A percentile compares a stretch with the other conserved stretches of the same genome.
phyloP scores from a whole-genome alignment of 2,113 vertebrate species.

The Tinamus guttatus region DNA sequence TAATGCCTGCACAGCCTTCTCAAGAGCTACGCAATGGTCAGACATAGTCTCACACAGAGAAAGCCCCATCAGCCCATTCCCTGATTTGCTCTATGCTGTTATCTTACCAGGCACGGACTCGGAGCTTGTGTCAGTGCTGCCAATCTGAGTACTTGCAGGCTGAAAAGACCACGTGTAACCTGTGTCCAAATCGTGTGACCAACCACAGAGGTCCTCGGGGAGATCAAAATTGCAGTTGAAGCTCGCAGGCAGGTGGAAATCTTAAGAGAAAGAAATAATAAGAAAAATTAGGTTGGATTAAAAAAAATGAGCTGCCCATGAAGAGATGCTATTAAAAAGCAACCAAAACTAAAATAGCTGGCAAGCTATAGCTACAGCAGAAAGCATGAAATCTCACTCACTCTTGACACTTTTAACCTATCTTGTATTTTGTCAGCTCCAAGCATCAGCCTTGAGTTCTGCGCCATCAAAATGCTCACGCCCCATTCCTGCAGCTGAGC shows the following conservation, averaged over 20 bases:
- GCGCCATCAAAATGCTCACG: conserved; percentile 68
- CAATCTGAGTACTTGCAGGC: conserved; percentile 79
- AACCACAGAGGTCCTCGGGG: conserved; percentile 87
- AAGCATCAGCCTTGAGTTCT: conserved; percentile 70
- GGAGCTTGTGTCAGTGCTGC: conserved; percentile 78
- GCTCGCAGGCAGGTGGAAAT: conserved; percentile 80
- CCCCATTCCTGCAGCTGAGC: conserved; percentile 62
- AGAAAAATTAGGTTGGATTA: conserved; percentile 61
- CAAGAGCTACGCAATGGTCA: neutral
- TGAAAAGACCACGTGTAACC: conserved; percentile 88
- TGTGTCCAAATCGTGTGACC: conserved; percentile 88
- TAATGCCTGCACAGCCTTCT: neutral
- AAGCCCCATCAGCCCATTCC: neutral
- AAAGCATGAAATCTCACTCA: conserved; percentile 59
- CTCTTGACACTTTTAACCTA: conserved; percentile 60
- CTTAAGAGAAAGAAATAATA: conserved; percentile 58
- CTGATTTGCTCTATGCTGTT: neutral
- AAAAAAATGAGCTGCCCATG: conserved; percentile 18
- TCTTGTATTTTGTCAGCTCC: conserved; percentile 64
- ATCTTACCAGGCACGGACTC: conserved; percentile 78
- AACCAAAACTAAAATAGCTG: conserved; percentile 36
- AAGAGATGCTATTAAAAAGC: conserved; percentile 26
- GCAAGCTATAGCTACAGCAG: conserved; percentile 52
- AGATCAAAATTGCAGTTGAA: conserved; percentile 94
- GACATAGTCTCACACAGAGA: neutral